Percentiles rank a stretch among this genome's conserved stretches.
Evolutionary conservation across 1,140 invertebrate species (phyloP).

Genomic region (Drosophila hydei): DNA sequence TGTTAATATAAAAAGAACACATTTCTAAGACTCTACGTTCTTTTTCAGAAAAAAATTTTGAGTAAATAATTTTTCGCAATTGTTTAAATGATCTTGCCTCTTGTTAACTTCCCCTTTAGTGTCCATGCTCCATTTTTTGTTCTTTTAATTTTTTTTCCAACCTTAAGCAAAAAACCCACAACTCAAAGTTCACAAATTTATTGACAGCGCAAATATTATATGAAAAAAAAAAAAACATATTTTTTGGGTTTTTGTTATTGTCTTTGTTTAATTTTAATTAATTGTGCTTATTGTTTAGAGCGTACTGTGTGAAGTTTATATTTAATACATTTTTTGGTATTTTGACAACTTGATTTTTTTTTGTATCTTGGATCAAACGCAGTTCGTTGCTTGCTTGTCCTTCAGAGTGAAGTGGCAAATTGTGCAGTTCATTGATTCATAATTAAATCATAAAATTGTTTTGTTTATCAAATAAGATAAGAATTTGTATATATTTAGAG

Average conservation of each 20-base stretch:
- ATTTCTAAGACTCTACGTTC: too few species aligned
- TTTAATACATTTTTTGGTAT: slow-evolving; percentile 37
- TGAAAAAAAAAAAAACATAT: slow-evolving; percentile 3
- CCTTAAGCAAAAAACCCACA: slow-evolving; percentile 45
- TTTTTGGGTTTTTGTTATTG: slow-evolving; percentile 32
- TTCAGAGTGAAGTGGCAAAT: slow-evolving; percentile 51
- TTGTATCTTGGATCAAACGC: slow-evolving; percentile 1
- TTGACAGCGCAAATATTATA: slow-evolving; percentile 77
- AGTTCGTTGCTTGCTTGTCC: slow-evolving; percentile 60
- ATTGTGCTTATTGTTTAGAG: slow-evolving; percentile 63
- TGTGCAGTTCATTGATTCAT: slow-evolving; percentile 71
- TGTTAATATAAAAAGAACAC: too few species aligned
- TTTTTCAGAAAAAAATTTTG: too few species aligned
- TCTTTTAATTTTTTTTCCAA: not conserved
- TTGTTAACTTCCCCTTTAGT: not conserved
- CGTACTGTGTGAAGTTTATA: slow-evolving; percentile 21
- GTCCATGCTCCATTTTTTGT: slow-evolving; percentile 17
- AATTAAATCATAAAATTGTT: slow-evolving; percentile 63
- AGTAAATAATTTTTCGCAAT: slow-evolving; percentile 15
- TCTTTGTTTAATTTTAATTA: slow-evolving; percentile 76
- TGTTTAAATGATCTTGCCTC: slow-evolving; percentile 13
- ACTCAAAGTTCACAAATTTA: slow-evolving; percentile 77
- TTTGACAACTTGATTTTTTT: slow-evolving; percentile 61
- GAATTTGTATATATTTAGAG: slow-evolving; percentile 13
- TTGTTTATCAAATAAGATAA: slow-evolving; percentile 36